Percentiles rank a stretch among this genome's conserved stretches.
Evolutionary conservation across 2,113 vertebrate species (phyloP).

Genomic region (Aix galericulata): DNA sequence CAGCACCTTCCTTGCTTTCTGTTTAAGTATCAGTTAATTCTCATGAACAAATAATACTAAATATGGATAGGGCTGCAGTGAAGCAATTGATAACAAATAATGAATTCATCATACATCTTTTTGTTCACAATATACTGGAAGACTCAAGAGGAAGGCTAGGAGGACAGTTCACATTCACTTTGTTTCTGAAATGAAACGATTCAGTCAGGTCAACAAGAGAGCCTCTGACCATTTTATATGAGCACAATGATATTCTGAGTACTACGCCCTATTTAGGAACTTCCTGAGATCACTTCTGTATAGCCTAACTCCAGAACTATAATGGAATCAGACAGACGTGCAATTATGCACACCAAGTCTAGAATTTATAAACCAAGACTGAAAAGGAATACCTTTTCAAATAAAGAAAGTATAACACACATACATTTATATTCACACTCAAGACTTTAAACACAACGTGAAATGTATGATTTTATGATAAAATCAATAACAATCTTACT

Average conservation of each 20-base stretch:
- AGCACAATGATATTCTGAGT: not conserved
- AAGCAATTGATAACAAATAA: not conserved
- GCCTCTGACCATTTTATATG: not conserved
- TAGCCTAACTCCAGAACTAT: not conserved
- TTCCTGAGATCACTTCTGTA: not conserved
- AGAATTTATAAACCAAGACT: not conserved
- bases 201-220: not conserved
- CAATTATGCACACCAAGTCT: not conserved
- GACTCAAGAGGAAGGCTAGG: not conserved
- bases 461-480: not conserved
- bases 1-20: not conserved
- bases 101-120: not conserved
- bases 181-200: not conserved
- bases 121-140: not conserved
- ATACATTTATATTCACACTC: not conserved
- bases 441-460: not conserved
- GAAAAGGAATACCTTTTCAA: not conserved
- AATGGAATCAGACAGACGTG: not conserved
- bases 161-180: not conserved
- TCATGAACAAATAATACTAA: not conserved
- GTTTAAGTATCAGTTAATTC: not conserved
- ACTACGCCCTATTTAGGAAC: not conserved
- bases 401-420: not conserved
- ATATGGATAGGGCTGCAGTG: not conserved
- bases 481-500: conserved; percentile 81